phyloP scores from a whole-genome alignment of 2,797 vertebrate species.

The Choloepus didactylus region DNA sequence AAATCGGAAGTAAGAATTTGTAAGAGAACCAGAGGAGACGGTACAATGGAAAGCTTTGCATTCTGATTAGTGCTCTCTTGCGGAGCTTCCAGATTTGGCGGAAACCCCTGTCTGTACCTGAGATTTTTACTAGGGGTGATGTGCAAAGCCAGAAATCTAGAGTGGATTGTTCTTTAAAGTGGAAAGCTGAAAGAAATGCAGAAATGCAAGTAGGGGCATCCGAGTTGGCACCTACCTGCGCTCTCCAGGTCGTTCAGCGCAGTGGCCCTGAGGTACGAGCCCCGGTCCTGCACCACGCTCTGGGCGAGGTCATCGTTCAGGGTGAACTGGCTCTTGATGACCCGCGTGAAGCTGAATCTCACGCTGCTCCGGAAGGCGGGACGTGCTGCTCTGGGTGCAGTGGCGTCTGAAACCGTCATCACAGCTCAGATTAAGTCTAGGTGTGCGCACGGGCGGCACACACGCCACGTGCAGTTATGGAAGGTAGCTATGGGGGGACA shows the following conservation, averaged over 20 bases:
- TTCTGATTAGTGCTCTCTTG: neutral
- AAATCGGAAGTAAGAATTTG: neutral
- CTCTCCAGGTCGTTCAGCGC: neutral
- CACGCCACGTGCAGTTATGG: neutral
- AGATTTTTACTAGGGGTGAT: neutral
- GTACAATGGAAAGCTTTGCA: neutral
- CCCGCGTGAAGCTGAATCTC: neutral
- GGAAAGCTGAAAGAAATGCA: slow-evolving; percentile 15
- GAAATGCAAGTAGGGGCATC: neutral
- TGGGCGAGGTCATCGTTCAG: slow-evolving; percentile 64
- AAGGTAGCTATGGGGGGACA: neutral
- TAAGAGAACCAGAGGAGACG: neutral
- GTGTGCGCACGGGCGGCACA: neutral
- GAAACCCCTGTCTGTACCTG: neutral
- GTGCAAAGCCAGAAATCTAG: slow-evolving; percentile 8
- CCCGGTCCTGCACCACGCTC: neutral
- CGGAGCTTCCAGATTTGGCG: neutral
- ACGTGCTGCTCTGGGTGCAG: neutral
- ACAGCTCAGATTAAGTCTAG: slow-evolving; percentile 59
- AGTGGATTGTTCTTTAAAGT: slow-evolving; percentile 7
- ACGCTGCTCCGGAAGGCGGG: neutral
- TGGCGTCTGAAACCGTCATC: slow-evolving; percentile 70
- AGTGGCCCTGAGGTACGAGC: neutral
- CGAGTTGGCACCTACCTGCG: slow-evolving; percentile 63
- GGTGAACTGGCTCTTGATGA: neutral